Base-by-base conservation (phyloP, 2,888 invertebrate genomes). In the Eristalis arbustorum region DNA sequence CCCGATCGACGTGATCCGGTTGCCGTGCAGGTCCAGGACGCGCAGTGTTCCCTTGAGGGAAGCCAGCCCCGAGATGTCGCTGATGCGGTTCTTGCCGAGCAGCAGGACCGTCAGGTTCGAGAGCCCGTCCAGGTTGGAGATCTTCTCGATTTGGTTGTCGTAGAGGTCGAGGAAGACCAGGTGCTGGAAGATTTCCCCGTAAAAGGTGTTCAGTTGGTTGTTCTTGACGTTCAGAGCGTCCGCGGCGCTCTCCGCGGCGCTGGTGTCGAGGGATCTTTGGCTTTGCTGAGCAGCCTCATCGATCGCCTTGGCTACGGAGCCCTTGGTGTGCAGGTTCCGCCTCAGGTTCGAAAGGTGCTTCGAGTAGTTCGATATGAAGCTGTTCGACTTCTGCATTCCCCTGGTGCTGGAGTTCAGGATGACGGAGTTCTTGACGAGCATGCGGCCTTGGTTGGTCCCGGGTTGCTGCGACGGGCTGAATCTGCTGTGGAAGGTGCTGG, bases 161-260 rank as follows among this genome's bases (percentile, higher is more conserved):
- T 98, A 98, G 78, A 98, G 94, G 93, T 98, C 98, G 80, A 98
- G 94, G 92, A 98, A 98, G 22, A 98, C 98, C 80, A 98, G 94
- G 92, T 96, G 96, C 76, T 92, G 90, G 76, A 92, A 92, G 64
- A 91, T 91, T 59, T 72, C 88, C 14, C 92, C 93, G 69, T 93
- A 93, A 37, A 89, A 90, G 28, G 90, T 90, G 13, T 89, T 88
- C 1, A 92, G 80, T 68, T 93, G 92, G 42, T 91, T 91, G 72
- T 93, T 92, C 82, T 91, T 92, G 6, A 92, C 91, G 71, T 90
- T 90, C 18, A 92, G 83, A n/a, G 89, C 89, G 63, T 91, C 91
- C 28, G 89, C 88, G 74, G 14, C 83, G 81, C 22, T 88, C 5
- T 84, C 85, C 0, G 23, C 23, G 4, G 22, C 6, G n/a, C 72